Evolutionary conservation across 2,888 invertebrate genomes (phyloP).

Genomic region (Eupithecia insigniata): DNA sequence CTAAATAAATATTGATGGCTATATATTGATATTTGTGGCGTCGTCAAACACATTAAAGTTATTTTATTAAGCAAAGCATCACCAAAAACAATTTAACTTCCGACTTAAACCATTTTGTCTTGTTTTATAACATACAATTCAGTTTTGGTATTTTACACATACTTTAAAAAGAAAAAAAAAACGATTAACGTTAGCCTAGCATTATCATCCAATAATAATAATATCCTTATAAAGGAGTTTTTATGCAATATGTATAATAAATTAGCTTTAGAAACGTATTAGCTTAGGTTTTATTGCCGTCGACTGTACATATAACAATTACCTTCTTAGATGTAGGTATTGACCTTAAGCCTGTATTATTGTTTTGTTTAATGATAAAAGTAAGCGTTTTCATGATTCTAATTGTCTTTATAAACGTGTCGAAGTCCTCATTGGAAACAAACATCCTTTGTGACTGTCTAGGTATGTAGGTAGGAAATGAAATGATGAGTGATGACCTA

Average conservation of each 20-base stretch:
- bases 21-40: no score
- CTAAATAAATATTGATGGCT: background rate
- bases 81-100: no score
- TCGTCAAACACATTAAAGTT: no score
- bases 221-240: no score
- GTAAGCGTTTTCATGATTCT: conserved; percentile 5
- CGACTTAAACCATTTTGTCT: no score
- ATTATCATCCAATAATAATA: no score
- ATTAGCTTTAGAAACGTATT: background rate
- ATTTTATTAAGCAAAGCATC: no score
- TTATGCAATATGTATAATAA: no score
- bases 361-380: conserved; percentile 1
- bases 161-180: no score
- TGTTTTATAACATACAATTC: no score
- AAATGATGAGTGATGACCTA: background rate
- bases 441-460: background rate
- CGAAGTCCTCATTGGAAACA: background rate
- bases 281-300: background rate
- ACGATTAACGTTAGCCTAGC: no score
- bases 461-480: background rate
- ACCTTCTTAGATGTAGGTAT: background rate
- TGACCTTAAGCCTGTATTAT: background rate
- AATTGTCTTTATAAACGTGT: background rate
- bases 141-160: no score
- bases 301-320: background rate